Conservation (phyloP, 2,113 vertebrate species). For the Phaethornis superciliosus region DNA sequence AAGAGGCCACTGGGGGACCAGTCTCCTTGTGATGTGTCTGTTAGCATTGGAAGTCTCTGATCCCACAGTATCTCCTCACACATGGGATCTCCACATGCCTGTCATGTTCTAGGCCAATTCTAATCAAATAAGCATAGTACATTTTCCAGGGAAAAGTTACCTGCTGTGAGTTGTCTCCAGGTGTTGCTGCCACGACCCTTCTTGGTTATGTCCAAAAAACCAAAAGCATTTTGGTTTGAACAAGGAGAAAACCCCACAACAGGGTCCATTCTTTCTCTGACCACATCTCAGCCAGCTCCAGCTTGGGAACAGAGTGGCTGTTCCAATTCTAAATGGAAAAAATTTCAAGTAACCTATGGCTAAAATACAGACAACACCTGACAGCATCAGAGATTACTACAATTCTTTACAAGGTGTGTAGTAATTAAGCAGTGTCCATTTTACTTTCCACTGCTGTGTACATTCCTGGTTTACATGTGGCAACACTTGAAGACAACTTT, state of each 20-base stretch:
- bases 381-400: not conserved
- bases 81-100: not conserved
- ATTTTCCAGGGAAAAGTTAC: conserved; percentile 7
- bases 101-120: not conserved
- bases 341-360: not conserved
- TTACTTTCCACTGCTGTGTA: not conserved
- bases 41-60: not conserved
- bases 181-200: not conserved
- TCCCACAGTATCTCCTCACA: not conserved
- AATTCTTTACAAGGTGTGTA: not conserved
- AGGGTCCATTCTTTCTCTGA: not conserved
- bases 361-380: not conserved
- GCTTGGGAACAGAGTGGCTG: accelerated
- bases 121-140: not conserved
- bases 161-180: not conserved
- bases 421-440: not conserved
- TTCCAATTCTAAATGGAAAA: not conserved
- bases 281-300: not conserved
- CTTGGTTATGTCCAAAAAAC: not conserved
- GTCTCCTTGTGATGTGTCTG: not conserved
- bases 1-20: not conserved
- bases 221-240: not conserved
- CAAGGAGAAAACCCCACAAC: not conserved
- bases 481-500: not conserved
- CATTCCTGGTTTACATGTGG: not conserved